Base-by-base conservation (phyloP, 2,888 invertebrate genomes). In the Latheticus oryzae region DNA sequence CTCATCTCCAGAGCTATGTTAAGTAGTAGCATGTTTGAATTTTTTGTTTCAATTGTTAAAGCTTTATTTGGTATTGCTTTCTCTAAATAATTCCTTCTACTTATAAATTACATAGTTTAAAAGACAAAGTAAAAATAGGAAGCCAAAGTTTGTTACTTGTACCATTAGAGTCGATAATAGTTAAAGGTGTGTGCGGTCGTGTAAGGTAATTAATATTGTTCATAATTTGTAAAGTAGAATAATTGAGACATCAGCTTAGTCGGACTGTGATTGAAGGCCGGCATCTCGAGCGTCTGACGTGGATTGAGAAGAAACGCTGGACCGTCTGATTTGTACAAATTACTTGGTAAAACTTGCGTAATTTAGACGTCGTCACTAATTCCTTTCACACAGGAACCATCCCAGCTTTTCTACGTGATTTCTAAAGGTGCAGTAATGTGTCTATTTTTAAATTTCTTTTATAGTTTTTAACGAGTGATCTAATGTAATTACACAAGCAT, bases 271-370 rank as follows among this genome's bases (percentile, higher is more conserved):
- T 64, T 62, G 65, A 63, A 63, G 43, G 62, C 53, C 52, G 54
- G 58, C 45, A 55, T 61, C 58, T 63, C 48, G 45, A 26, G 35
- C 26, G 40, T 35, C 51, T 62, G 74, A 72, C 73, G 65, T 61
- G 71, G 73, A 74, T 72, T 69, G 70, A 73, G 70, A 68, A 68
- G 71, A 70, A 69, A 68, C 68, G 66, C 65, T 62, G 67, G 68
- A 66, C 68, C 66, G 69, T 52, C 64, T 73, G 74, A 74, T 72
- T 68, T 67, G 73, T 70, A 73, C 72, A 74, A 74, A 74, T 74
- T 70, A 70, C 69, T 68, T 62, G 64, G 64, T 64, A 63, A 67
- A 64, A 63, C 67, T 71, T 67, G 67, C 70, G 66, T 70, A 71
- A 71, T 69, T 67, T 62, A 64, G 65, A 65, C 61, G 61, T 64